Base-by-base conservation (phyloP, 2,888 invertebrate genomes). In the Tolmerus cingulatus region DNA sequence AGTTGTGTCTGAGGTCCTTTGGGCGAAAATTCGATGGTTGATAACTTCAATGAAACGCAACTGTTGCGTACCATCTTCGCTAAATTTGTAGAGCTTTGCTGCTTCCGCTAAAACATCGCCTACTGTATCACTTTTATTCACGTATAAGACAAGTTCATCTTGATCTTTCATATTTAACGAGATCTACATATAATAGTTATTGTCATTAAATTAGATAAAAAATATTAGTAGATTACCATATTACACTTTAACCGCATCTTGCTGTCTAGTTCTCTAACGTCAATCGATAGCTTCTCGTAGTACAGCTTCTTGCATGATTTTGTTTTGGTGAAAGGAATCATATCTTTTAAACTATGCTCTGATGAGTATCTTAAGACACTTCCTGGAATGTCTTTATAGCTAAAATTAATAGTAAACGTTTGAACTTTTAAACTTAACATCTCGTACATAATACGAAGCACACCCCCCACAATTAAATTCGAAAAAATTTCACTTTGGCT, bases 241-340 rank as follows among this genome's bases (percentile, higher is more conserved):
- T 95, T 94, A 92, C 96, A 96, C 93, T 96, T 97, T 93, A 98
- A 97, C 93, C 97, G 98, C 92, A 96, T 96, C 93, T 98, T 98
- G 93, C 97, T 97, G 92, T 98, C 98, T 93, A 98, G 94, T 94
- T 98, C 98, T 91, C 97, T 97, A 90, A 98, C 97, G 92, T 97
- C 96, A 93, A 99, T 98, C 92, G 97, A 97, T 92, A 99, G 95
- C 93, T 97, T 97, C 93, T 98, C 98, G 93, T 98, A 98, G 93
- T 96, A 98, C 91, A 98, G 95, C 94, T 97, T 98, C 93, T 97
- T 97, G 90, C 96, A 96, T 92, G 95, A 95, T 94, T 97, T 96
- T 91, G 97, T 97, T 94, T 98, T 98, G 91, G 95, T 95, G 93
- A 95, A 96, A 89, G 96, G 95, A 90, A 98, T 93, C 91, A 98